Evolutionary conservation across 2,113 vertebrate genomes (phyloP), one percentile per base, ranked within the genome.

Genomic region (Prunella fulvescens): DNA sequence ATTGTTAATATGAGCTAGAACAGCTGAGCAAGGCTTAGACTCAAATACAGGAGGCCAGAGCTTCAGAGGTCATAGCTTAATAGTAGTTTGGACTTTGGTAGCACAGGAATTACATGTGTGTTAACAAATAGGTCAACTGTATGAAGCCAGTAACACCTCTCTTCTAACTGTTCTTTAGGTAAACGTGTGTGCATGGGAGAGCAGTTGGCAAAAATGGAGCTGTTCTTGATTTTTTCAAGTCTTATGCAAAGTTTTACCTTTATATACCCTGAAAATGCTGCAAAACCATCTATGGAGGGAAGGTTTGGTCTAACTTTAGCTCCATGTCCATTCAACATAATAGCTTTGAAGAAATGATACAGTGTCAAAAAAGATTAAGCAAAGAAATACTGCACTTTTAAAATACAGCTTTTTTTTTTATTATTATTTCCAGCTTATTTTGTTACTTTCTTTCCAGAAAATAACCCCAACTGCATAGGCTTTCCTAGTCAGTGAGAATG

Each of bases 131-230:
- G 12, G 37, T 90, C 67, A 60, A 6, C 19, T 26, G 51, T 88
- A 45, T 67, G n/a, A 86, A 85, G 44, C 5, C 18, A 78, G 67
- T 96, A 90, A 96, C 35, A 14, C 9, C 5, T 93, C 33, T 95
- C 51, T 95, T 92, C 53, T 89, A 72, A 73, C 60, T 89, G 81
- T 90, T 95, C 72, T 57, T 58, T 85, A 99, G 99, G 99, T 92
- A 99, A 98, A 82, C 98, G 99, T 66, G 98, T 99, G 53, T 99
- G 99, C 92, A 99, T 99, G 99, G 99, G 99, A 56, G 99, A 99
- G 90, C 99, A 99, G 91, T 97, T 99, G 97, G 99, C 99, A 20
- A 99, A 99, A 98, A 99, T 99, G 99, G 99, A 99, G 97, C 88
- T 99, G 20, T 99, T 99, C 96, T 98, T 99, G 94, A 98, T 98